These are phyloP conservation scores for Auanema sp. DNA, from an alignment of 2,888 invertebrate genomes.

Conservation along the genomic window DNA sequence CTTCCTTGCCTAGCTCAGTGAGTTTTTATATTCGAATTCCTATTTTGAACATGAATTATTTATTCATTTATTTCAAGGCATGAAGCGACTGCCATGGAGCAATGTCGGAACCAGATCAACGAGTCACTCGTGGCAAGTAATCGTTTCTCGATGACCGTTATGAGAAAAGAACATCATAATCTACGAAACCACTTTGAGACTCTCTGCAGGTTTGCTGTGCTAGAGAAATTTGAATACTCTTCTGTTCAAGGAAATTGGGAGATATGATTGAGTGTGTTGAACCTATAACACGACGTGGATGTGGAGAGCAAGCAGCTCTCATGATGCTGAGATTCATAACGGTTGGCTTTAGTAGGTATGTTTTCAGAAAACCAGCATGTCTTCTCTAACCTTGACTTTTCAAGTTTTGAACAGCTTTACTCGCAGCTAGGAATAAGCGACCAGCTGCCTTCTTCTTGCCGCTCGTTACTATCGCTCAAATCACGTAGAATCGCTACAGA, in stretches of 20 bases:
- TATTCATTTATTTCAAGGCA: slow-evolving; percentile 24
- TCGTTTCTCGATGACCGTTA: slow-evolving; percentile 41
- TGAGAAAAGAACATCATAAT: slow-evolving; percentile 46
- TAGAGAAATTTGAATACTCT: not conserved
- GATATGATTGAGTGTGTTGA: slow-evolving; percentile 49
- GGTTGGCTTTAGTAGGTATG: slow-evolving; percentile 48
- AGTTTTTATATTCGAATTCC: slow-evolving; percentile 21
- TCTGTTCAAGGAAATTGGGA: slow-evolving; percentile 36
- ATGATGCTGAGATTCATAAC: slow-evolving; percentile 53
- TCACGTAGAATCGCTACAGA: slow-evolving; percentile 17
- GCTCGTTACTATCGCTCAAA: slow-evolving; percentile 37
- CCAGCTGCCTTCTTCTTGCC: slow-evolving; percentile 44
- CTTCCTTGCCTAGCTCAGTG: slow-evolving; percentile 48
- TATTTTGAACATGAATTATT: slow-evolving; percentile 1
- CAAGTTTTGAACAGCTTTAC: slow-evolving; percentile 50
- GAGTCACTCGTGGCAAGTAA: slow-evolving; percentile 43
- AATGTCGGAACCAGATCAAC: slow-evolving; percentile 42
- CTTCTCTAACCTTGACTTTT: slow-evolving; percentile 19
- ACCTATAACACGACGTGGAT: slow-evolving; percentile 43
- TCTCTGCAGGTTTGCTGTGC: slow-evolving; percentile 32
- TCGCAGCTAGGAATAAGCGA: slow-evolving; percentile 49
- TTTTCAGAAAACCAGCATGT: not conserved
- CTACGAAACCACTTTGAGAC: slow-evolving; percentile 42
- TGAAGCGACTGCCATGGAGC: slow-evolving; percentile 37
- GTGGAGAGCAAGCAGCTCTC: slow-evolving; percentile 44